Evolutionary conservation across 1,140 invertebrate genomes (phyloP), one percentile per base, ranked within the genome.

Genomic region (Drosophila ambigua): DNA sequence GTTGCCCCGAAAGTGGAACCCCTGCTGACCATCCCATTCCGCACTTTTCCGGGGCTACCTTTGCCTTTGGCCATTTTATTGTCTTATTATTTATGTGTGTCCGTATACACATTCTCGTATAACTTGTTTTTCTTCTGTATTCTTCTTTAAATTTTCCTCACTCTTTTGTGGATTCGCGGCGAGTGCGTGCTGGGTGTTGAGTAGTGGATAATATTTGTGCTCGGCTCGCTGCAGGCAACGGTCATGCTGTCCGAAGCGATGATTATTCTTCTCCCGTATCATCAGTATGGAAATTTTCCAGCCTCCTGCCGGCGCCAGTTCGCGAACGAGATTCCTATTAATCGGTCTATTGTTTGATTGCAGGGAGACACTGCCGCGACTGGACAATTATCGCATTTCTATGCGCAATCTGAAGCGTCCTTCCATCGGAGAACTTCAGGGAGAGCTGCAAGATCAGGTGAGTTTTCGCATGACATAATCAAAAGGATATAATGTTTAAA

Each of bases 371-470:
- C 92, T 98, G 16, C 97, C 97, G 1, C 93, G 97, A 52, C 92
- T 97, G 91, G 97, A 98, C 90, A 96, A 98, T 92, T 98, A 98
- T 91, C 95, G 97, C 91, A 97, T 97, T 92, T 95, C 96, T 5
- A 95, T 94, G 78, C 92, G 95, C 52, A 95, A 95, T 0, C 77
- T 94, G 57, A 96, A 96, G 84, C 93, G 96, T 62, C 95, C 95
- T 2, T 96, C 95, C 31, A 91, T 96, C 52, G 95, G 95, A 11
- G 95, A 96, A 78, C 84, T 96, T 24, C 95, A 96, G 79, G 94
- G 94, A 57, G 94, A 94, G 60, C 91, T 82, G 28, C 61, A 69
- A 20, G 80, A 90, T 52, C 90, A 90, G 79, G 91, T 92, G 73
- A 90, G 87, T 72, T 50, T 35, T 7, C 8, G 16, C 4, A 26